Conservation (phyloP, 64 coral and sea anemone species). For the Stichodactyla helianthus region DNA sequence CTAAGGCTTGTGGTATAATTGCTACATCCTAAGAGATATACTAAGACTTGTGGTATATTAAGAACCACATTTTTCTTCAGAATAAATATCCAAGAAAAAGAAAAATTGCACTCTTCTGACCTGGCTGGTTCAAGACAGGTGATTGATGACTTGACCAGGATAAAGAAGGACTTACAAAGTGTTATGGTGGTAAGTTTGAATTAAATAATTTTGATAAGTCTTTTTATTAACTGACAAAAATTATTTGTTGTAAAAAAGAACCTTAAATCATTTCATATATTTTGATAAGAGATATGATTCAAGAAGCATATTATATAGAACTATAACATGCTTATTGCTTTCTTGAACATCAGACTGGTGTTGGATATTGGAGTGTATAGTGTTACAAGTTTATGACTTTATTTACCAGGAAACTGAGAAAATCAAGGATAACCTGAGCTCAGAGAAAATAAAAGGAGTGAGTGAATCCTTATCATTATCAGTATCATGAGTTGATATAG, state of each 20-base stretch:
- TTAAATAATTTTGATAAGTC: background rate
- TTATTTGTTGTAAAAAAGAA: no score
- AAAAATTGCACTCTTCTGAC: background rate
- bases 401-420: background rate
- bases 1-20: no score
- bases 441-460: background rate
- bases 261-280: no score
- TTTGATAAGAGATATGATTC: no score
- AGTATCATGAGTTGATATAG: no score
- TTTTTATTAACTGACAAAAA: no score
- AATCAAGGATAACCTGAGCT: background rate
- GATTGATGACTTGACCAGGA: conserved; percentile 35
- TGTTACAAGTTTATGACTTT: no score
- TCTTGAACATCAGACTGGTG: no score
- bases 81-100: background rate
- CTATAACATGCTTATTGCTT: no score
- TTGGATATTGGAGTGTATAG: no score
- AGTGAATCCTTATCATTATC: background rate
- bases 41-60: background rate
- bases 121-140: background rate
- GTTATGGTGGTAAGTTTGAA: conserved; percentile 39
- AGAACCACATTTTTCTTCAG: background rate
- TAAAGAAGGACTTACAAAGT: conserved; percentile 31
- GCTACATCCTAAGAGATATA: no score
- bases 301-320: no score